phyloP scores from a whole-genome alignment of 2,888 invertebrate genomes.

The Harmothoe impar region DNA sequence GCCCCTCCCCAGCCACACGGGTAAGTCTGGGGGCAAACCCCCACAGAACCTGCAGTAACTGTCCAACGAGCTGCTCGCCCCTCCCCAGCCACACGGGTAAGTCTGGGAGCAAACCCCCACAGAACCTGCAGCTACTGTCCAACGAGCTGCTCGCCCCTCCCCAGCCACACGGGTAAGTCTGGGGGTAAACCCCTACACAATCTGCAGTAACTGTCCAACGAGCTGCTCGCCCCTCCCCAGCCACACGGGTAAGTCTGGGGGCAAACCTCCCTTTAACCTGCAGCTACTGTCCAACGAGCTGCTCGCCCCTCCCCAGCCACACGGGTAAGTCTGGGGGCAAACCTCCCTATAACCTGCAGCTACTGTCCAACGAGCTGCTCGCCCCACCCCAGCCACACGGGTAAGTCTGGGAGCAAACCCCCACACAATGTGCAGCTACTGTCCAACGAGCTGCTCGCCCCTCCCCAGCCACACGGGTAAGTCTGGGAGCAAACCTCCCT shows the following conservation, averaged over 20 bases:
- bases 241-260: slow-evolving; percentile 73
- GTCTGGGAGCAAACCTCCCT: too few species aligned
- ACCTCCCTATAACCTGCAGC: slow-evolving; percentile 83
- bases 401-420: too few species aligned
- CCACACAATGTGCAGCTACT: slow-evolving; percentile 83
- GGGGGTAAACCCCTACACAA: too few species aligned
- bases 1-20: too few species aligned
- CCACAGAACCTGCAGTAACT: too few species aligned
- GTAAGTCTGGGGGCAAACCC: too few species aligned
- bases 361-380: slow-evolving; percentile 81
- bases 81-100: too few species aligned
- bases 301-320: slow-evolving; percentile 77
- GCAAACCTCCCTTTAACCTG: too few species aligned
- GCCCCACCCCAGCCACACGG: slow-evolving; percentile 78
- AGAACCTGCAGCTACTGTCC: slow-evolving; percentile 82
- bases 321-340: slow-evolving; percentile 73
- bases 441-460: slow-evolving; percentile 79
- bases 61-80: too few species aligned
- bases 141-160: slow-evolving; percentile 79
- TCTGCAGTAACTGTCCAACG: too few species aligned
- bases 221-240: slow-evolving; percentile 77
- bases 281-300: slow-evolving; percentile 81
- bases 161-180: slow-evolving; percentile 74
- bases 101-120: too few species aligned
- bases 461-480: slow-evolving; percentile 77